Conservation (phyloP, 2,113 vertebrate species). For the Tamias sibiricus region DNA sequence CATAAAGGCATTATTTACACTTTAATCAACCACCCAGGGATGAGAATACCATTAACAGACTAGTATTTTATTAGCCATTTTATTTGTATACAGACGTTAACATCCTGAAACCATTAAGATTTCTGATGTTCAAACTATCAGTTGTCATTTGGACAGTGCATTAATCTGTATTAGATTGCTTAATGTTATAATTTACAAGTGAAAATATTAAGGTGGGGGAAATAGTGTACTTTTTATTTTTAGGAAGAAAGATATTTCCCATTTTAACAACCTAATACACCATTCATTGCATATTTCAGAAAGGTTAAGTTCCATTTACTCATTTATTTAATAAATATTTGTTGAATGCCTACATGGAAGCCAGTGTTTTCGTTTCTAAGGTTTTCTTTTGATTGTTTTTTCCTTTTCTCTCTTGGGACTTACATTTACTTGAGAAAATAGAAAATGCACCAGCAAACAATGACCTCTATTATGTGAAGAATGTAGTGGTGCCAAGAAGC, state of each 20-base stretch:
- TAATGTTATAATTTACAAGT: not conserved
- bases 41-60: not conserved
- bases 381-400: not conserved
- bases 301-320: not conserved
- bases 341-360: not conserved
- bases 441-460: not conserved
- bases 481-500: not conserved
- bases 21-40: not conserved
- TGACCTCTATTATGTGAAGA: not conserved
- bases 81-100: not conserved
- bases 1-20: not conserved
- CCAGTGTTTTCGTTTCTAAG: not conserved
- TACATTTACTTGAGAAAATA: not conserved
- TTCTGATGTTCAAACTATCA: not conserved
- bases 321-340: not conserved
- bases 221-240: not conserved
- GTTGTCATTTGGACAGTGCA: not conserved
- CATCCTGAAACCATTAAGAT: not conserved
- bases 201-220: not conserved
- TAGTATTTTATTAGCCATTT: not conserved
- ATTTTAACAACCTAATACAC: not conserved
- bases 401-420: not conserved
- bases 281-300: not conserved
- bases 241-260: not conserved
- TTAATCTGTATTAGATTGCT: not conserved